phyloP scores from a whole-genome alignment of 2,888 invertebrate species.

The Amphiduros pacificus region DNA sequence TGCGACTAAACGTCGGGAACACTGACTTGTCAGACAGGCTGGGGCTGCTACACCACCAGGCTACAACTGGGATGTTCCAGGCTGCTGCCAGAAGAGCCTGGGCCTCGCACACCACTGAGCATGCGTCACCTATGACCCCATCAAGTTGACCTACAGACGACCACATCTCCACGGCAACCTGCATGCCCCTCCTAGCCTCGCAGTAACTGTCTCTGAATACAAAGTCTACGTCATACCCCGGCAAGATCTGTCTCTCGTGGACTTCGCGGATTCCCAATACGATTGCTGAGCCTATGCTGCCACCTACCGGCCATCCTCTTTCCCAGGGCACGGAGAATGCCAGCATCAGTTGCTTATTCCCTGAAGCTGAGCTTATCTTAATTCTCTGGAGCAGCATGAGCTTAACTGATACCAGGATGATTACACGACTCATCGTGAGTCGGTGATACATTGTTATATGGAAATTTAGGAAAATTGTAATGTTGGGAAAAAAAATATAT shows the following conservation, averaged over 20 bases:
- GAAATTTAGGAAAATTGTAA: too few species aligned
- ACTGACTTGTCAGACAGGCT: neutral
- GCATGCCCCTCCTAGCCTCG: neutral
- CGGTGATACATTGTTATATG: too few species aligned
- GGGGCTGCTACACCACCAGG: neutral
- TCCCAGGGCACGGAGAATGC: neutral
- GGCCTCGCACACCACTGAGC: neutral
- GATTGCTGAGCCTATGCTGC: neutral
- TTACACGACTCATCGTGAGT: too few species aligned
- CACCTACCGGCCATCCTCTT: neutral
- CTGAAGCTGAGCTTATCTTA: too few species aligned
- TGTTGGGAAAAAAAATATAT: too few species aligned
- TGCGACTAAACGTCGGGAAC: neutral
- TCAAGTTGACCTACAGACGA: neutral
- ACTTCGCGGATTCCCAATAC: neutral
- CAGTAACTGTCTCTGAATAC: neutral
- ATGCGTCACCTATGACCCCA: neutral
- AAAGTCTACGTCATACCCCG: neutral
- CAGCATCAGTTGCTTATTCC: too few species aligned
- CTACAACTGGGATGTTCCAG: neutral
- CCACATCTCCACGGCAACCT: neutral
- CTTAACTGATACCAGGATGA: too few species aligned
- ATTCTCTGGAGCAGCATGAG: too few species aligned
- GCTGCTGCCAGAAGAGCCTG: neutral
- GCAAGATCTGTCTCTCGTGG: neutral